Evolutionary conservation across 1,140 invertebrate species (phyloP), one percentile per base, ranked within the genome.

Genomic region (Penaeus chinensis): DNA sequence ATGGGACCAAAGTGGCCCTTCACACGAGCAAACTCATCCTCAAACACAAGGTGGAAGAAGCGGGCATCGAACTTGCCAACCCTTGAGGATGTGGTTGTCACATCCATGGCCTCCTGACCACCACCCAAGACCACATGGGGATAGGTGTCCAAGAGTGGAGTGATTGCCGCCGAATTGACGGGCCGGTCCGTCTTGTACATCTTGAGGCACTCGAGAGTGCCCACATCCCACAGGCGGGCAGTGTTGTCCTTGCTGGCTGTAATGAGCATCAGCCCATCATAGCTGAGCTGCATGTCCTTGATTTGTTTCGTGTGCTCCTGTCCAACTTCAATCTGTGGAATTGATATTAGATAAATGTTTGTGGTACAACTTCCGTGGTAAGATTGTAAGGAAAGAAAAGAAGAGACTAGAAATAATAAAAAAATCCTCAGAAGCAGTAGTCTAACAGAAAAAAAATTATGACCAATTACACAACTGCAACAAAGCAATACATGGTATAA

Each of bases 1-100:
- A 99, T 99, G 2, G 99, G 99, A 91, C 99, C 99, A 92, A 99
- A 99, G 93, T 99, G 99, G 79, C 98, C 99, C 92, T 99, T 99
- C 0, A 99, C 95, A 83, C 98, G 93, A 0, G 96, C 99, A 93
- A 99, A 99, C 93, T 99, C 99, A 93, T 99, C 98, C 93, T 99
- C 99, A 92, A 99, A 99, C n/a, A 99, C 96, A 74, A 99, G 92
- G 93, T 99, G 98, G 94, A 97, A 99, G 93, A 99, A 99, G 76
- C 98, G 94, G 7, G 99, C 98, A 92, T 99, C 99, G 92, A 99
- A 99, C 94, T 99, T 99, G 42, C 99, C 99, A 85, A 97, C 95
- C 90, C 97, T 95, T 0, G 98, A 95, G 0, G 97, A 98, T 0
- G 98, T 99, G 11, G 98, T 99, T 62, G 99, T 99, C 81, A 99